Base-by-base conservation (phyloP, 2,113 vertebrate species). In the Blennius ocellaris region DNA sequence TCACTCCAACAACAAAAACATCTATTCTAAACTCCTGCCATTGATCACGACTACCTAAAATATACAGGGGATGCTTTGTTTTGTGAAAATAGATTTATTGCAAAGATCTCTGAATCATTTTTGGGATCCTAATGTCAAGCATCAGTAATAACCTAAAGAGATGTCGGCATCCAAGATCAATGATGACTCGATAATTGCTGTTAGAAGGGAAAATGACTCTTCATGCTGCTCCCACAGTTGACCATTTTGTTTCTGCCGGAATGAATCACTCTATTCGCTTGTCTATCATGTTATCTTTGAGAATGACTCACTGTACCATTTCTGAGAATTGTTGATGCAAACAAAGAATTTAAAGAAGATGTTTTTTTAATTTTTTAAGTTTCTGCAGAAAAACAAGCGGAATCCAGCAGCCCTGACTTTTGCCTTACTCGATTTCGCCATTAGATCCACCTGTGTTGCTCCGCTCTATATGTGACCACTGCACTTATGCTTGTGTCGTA, bases 181-280 rank as follows among this genome's bases (percentile, higher is more conserved):
- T 17, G 41, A 58, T 12, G 8, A 57, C 12, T 50, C n/a, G 14
- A 71, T 70, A 55, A 67, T 66, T 50, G 2, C 37, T 40, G n/a
- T 43, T 8, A 62, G 50, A 51, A 57, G 5, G 52, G 43, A 58
- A 52, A 65, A 15, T 44, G n/a, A 51, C 48, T 52, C 68, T 75
- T 76, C 7, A 48, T 37, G n/a, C 6, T 14, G 37, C 21, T 9
- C 3, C 65, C 54, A 73, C 58, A 83, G 57, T 53, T 56, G 57
- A 58, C 36, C 15, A 56, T 67, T 63, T 41, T 10, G 10, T 56
- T 47, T 64, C 38, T 36, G 47, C 58, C 21, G 62, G 60, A 60
- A n/a, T 44, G 39, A 76, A 69, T 41, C 66, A 40, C 49, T 65
- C 55, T 64, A 52, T 51, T 58, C 6, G 16, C 7, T 66, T 76